Percentiles rank a stretch among this genome's conserved stretches.
These are phyloP conservation scores for Varecia variegata DNA, from an alignment of 2,797 vertebrate species.

Conservation along the genomic window DNA sequence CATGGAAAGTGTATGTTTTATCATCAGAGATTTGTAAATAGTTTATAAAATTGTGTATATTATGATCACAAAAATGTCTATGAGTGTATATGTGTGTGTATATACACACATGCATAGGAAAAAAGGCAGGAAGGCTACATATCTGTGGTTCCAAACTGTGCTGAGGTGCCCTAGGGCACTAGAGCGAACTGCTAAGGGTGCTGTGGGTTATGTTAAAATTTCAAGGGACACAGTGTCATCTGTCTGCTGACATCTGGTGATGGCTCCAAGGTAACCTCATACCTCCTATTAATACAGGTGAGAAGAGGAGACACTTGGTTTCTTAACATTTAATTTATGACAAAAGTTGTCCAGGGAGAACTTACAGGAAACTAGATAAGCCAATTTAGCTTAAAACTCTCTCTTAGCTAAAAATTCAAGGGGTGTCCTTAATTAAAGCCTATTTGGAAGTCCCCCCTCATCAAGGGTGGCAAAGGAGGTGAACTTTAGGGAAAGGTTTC, in stretches of 20 bases:
- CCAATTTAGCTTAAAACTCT: slow-evolving; percentile 8
- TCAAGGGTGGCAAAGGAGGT: background rate
- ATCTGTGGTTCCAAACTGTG: background rate
- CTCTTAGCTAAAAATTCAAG: slow-evolving; percentile 29
- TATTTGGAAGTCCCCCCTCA: background rate
- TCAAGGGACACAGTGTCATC: background rate
- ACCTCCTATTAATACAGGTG: background rate
- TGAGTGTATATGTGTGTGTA: background rate
- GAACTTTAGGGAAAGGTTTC: background rate
- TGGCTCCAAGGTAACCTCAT: background rate
- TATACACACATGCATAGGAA: background rate
- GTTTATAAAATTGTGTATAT: background rate
- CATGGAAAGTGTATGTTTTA: background rate
- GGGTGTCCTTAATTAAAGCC: background rate
- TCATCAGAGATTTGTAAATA: slow-evolving; percentile 1
- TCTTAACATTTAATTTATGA: slow-evolving; percentile 24
- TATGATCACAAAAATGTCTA: background rate
- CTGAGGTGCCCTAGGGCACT: background rate
- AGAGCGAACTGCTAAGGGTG: background rate
- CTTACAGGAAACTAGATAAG: background rate
- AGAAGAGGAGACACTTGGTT: background rate
- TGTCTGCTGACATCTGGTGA: background rate
- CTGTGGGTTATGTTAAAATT: background rate
- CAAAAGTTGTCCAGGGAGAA: slow-evolving; percentile 20
- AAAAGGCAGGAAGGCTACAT: background rate